Evolutionary conservation across 2,888 invertebrate genomes (phyloP).

Genomic region (Ernsta delagoae): DNA sequence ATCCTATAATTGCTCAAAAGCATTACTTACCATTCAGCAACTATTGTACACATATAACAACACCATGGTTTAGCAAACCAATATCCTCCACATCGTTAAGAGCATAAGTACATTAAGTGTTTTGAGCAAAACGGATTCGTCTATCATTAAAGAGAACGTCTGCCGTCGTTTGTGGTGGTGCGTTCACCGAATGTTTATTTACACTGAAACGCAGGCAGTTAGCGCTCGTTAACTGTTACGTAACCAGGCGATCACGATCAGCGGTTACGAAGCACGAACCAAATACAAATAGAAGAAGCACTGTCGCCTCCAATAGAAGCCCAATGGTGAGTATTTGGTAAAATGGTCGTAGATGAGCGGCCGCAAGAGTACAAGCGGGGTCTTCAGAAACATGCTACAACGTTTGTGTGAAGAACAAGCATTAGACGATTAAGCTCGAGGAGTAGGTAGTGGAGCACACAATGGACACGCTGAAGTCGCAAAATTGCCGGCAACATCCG

Average conservation of each 20-base stretch:
- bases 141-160: conserved; percentile 34
- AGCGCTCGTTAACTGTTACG: conserved; percentile 58
- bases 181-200: conserved; percentile 44
- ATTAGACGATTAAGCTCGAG: too few relatives aligned
- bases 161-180: conserved; percentile 13
- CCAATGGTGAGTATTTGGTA: neutral
- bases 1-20: neutral
- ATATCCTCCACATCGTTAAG: conserved; percentile 1
- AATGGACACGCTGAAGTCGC: conserved; percentile 21
- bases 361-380: neutral
- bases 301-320: neutral
- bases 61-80: neutral
- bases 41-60: neutral
- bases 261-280: conserved; percentile 46
- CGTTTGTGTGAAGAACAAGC: too few relatives aligned
- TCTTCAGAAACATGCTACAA: too few relatives aligned
- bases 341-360: neutral
- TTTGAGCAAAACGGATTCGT: conserved; percentile 17
- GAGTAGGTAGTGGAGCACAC: too few relatives aligned
- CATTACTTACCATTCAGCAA: neutral
- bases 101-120: neutral
- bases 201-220: conserved; percentile 50
- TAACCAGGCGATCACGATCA: conserved; percentile 56
- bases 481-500: conserved; percentile 55
- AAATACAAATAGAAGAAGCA: neutral